Evolutionary conservation across 2,113 vertebrate genomes (phyloP).

Genomic region (Pseudolaguvia tuberculata): DNA sequence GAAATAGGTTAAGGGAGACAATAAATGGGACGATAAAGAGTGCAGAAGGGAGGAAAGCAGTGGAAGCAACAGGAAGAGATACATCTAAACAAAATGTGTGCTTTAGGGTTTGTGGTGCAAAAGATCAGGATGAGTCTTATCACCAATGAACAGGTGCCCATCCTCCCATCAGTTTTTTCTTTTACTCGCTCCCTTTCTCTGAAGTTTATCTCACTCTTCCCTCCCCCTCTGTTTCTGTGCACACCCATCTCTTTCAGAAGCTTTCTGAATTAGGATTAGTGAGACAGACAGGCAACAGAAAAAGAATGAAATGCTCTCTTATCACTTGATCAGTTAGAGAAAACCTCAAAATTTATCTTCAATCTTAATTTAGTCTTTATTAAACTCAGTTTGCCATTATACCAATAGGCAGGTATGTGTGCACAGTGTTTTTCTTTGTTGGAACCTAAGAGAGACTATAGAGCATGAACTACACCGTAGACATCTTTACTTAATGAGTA

Average conservation of each 20-base stretch:
- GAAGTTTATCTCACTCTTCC: background rate
- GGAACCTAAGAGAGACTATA: no score
- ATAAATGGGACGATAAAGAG: background rate
- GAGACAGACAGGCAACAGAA: background rate
- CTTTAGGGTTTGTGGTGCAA: slow-evolving; percentile 21
- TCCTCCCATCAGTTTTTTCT: slow-evolving; percentile 24
- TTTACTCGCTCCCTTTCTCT: background rate
- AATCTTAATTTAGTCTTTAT: background rate
- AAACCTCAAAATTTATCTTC: background rate
- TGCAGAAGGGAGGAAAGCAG: no score
- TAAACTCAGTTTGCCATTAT: slow-evolving; percentile 4
- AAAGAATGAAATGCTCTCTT: background rate
- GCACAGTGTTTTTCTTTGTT: no score
- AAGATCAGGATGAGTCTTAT: slow-evolving; percentile 29
- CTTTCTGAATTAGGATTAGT: slow-evolving; percentile 13
- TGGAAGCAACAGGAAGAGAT: background rate
- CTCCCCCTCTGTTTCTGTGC: background rate
- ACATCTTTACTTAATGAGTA: no score
- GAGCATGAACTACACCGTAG: no score
- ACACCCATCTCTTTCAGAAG: background rate
- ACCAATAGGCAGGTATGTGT: no score
- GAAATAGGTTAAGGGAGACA: background rate
- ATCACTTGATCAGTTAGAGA: slow-evolving; percentile 4
- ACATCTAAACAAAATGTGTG: background rate
- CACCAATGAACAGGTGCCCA: slow-evolving; percentile 28